Base-by-base conservation (phyloP, 2,113 vertebrate genomes). In the Rhizomys pruinosus region DNA sequence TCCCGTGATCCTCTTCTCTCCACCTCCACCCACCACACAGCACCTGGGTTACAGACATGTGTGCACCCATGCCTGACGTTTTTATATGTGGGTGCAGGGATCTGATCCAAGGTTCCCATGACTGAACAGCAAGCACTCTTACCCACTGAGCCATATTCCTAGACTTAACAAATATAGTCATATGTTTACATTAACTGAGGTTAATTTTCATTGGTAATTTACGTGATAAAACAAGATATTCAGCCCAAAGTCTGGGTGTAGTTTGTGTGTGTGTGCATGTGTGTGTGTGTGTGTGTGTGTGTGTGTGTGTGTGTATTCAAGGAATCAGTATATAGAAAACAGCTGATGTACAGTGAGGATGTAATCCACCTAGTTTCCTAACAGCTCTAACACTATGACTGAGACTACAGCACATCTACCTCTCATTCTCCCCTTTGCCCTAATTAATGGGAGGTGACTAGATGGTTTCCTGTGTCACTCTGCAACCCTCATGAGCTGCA, bases 401-500 rank as follows among this genome's bases (percentile, higher is more conserved):
- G 11, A 8, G 5, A 3, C 4, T 10, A 1, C 8, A 10, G 19
- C 4, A 20, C 42, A 23, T 39, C 22, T 61, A 19, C 29, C 39
- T 69, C 4, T 20, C 4, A 2, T 69, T 15, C 4, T 15, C 0
- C 22, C 19, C 17, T 25, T 57, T 69, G 13, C 27, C 73, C 2
- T 3, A 3, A 52, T 7, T 25, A 25, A 23, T 0, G 15, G 32
- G 1, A n/a, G 6, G 37, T 13, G 3, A 2, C 16, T 34, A 34
- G 2, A 10, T 0, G 7, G 73, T 37, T n/a, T 19, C 12, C 59
- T 2, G 47, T 37, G 63, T 85, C 7, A 5, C 42, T n/a, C 39
- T 39, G 44, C 7, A 79, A 57, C 23, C 34, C 8, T 13, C 3
- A 3, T 17, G 63, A 37, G 27, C 25, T 13, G 3, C 1, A 73